These are phyloP conservation scores for Catocala sponsa DNA, from an alignment of 2,888 invertebrate species.

Conservation along the genomic window DNA sequence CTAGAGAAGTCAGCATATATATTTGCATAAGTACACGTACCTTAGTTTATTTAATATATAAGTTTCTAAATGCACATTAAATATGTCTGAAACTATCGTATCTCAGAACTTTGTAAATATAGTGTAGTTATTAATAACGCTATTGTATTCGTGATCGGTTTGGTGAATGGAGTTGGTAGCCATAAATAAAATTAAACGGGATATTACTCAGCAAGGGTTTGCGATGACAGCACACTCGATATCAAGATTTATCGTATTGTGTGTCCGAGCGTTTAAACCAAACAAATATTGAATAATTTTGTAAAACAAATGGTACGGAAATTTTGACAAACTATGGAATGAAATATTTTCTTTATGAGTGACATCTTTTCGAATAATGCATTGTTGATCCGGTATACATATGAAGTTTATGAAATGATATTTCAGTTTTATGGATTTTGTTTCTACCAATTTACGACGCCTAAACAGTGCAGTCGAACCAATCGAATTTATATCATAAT, in stretches of 20 bases:
- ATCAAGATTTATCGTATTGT: slow-evolving; percentile 62
- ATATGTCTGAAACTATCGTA: background rate
- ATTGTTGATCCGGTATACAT: no score
- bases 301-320: slow-evolving; percentile 63
- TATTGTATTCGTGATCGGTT: slow-evolving; percentile 34
- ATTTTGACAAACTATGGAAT: slow-evolving; percentile 50
- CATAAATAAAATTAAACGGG: slow-evolving; percentile 65
- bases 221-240: slow-evolving; percentile 57
- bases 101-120: slow-evolving; percentile 13
- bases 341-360: slow-evolving; percentile 2
- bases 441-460: no score
- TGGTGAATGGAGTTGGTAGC: slow-evolving; percentile 41
- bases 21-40: no score
- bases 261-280: slow-evolving; percentile 56
- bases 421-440: no score
- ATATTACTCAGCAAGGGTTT: slow-evolving; percentile 61
- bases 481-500: no score
- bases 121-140: slow-evolving; percentile 37
- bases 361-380: no score
- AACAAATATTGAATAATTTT: slow-evolving; percentile 47
- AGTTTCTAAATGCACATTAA: background rate
- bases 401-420: no score
- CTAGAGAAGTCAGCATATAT: no score
- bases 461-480: no score
- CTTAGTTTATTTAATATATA: no score